A percentile compares a stretch with the other conserved stretches of the same genome.
Evolutionary conservation across 2,113 vertebrate species (phyloP).

Genomic region (Prinia subflava): DNA sequence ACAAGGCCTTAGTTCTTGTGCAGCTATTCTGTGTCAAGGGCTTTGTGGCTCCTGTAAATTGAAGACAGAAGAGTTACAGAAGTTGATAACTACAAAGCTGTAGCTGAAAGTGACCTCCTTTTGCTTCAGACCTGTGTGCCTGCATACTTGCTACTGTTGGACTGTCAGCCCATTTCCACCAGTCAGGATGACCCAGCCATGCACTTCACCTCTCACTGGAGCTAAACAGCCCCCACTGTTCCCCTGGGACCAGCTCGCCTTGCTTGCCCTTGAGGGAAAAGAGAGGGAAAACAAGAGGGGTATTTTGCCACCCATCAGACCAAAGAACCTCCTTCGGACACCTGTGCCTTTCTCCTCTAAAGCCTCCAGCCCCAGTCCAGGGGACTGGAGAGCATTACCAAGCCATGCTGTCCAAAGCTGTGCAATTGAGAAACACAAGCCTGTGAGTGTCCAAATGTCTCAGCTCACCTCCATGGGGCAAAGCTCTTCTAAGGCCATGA

Average conservation of each 20-base stretch:
- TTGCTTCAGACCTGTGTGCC: not conserved
- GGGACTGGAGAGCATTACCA: not conserved
- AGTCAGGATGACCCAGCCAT: not conserved
- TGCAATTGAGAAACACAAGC: not conserved
- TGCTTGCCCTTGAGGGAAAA: not conserved
- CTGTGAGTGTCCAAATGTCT: accelerated
- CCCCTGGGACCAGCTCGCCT: not conserved
- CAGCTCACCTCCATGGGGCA: not conserved
- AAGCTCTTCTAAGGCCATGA: not conserved
- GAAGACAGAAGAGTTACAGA: not conserved
- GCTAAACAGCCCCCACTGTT: not conserved
- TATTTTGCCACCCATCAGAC: not conserved
- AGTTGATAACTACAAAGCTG: not conserved
- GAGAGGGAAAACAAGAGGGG: not conserved
- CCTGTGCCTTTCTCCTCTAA: not conserved
- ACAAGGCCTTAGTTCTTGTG: not conserved
- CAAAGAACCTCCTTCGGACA: not conserved
- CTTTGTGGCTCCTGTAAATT: not conserved
- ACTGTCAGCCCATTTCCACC: not conserved
- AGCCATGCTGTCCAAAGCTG: not conserved
- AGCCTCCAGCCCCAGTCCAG: not conserved
- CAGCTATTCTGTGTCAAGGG: not conserved
- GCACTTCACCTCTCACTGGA: not conserved
- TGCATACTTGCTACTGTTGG: not conserved
- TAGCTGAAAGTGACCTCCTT: not conserved